Base-by-base conservation (phyloP, 1,140 invertebrate species). In the Medauroidea extradentata region DNA sequence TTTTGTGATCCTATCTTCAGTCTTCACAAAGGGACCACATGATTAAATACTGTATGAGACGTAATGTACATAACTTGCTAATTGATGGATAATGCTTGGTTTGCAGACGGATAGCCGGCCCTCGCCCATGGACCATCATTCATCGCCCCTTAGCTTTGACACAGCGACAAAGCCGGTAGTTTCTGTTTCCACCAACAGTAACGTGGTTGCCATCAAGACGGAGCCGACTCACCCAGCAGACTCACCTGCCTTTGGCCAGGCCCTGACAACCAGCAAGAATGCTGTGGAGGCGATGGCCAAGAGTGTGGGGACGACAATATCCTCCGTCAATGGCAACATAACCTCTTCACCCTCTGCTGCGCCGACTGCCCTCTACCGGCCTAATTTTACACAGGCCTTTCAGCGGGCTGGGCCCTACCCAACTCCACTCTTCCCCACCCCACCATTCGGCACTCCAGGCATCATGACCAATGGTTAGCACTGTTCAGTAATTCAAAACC, bases 301-400 rank as follows among this genome's bases (percentile, higher is more conserved):
- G 50, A 71, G 76, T 57, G 76, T 77, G 65, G 75, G 76, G 57
- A 77, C 76, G 44, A 74, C 76, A 53, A 74, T 75, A 34, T 69
- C 75, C 67, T 71, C 77, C 42, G 78, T 80, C 59, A 82, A 81
- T 68, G 80, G 72, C 61, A 79, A 74, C 64, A 78, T 61, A 63
- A 78, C 79, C 0, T 79, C 79, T 4, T 78, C 48, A 3, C n/a
- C n/a, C n/a, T 16, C 80, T 2, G 77, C 83, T 25, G 82, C 83
- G 27, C 80, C 82, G 11, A 81, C 81, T 24, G 83, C 84, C 21
- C 79, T 88, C 73, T 88, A 86, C 73, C 78, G 85, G 74, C 84
- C 84, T 27, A 84, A 86, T 65, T 88, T 87, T 71, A 83, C 83
- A 21, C 84, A 84, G 64, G 84, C 84, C 39, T 88, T 88, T 63